A percentile compares a stretch with the other conserved stretches of the same genome.
Evolutionary conservation across 2,888 invertebrate genomes (phyloP).

Genomic region (Itoplectis maculator): DNA sequence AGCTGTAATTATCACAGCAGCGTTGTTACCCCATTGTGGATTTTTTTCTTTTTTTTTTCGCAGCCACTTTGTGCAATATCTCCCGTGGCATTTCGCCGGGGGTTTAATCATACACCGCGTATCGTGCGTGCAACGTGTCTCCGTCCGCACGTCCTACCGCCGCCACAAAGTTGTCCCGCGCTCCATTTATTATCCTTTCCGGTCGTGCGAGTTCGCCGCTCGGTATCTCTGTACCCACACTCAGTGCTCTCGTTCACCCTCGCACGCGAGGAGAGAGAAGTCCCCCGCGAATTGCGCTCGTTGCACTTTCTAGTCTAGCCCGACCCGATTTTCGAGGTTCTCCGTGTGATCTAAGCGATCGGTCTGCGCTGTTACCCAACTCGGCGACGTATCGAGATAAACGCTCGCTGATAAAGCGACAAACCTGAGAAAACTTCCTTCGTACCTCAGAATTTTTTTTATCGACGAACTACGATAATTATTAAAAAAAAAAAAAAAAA

Average conservation of each 20-base stretch:
- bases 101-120: conserved; percentile 53
- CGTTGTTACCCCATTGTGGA: conserved; percentile 19
- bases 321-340: conserved; percentile 59
- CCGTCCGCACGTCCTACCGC: conserved; percentile 45
- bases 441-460: background rate
- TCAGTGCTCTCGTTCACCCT: conserved; percentile 10
- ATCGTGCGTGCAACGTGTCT: conserved; percentile 50
- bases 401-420: background rate
- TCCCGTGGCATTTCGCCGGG: conserved; percentile 39
- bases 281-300: conserved; percentile 16
- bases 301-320: conserved; percentile 52
- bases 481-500: background rate
- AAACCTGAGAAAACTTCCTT: background rate
- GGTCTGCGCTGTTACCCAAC: background rate
- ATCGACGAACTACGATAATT: background rate
- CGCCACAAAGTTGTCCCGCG: conserved; percentile 47
- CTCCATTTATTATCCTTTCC: conserved; percentile 66
- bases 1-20: conserved; percentile 8
- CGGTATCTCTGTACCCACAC: conserved; percentile 36
- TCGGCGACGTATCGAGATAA: background rate
- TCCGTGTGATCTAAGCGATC: conserved; percentile 45
- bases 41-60: conserved; percentile 27
- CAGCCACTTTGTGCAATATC: conserved; percentile 19
- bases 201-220: conserved; percentile 65
- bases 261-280: conserved; percentile 22